Evolutionary conservation across 2,113 vertebrate genomes (phyloP).

Genomic region (Clarias macrocephalus): DNA sequence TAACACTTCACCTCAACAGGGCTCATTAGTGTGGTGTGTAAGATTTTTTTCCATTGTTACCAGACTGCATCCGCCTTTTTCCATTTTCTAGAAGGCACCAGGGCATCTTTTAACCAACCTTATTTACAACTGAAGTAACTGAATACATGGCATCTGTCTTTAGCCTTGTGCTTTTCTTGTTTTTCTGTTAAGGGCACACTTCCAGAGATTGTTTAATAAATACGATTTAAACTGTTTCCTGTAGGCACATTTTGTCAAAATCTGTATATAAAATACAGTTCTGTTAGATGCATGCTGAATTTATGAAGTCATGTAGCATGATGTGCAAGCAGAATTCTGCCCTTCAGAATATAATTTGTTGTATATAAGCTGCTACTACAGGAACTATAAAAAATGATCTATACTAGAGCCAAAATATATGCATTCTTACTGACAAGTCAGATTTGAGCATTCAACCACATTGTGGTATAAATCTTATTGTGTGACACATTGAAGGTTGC

Average conservation of each 20-base stretch:
- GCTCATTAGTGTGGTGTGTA: slow-evolving; percentile 26
- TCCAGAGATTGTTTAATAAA: not conserved
- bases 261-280: not conserved
- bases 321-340: not conserved
- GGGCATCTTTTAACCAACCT: slow-evolving; percentile 8
- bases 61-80: slow-evolving; percentile 17
- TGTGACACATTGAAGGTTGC: not conserved
- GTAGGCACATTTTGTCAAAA: not conserved
- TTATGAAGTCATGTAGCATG: not conserved
- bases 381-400: not conserved
- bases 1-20: slow-evolving; percentile 29
- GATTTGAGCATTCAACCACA: not conserved
- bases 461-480: not conserved
- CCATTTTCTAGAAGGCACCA: not conserved
- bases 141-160: not conserved
- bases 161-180: not conserved
- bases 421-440: not conserved
- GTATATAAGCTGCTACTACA: not conserved
- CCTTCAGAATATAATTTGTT: not conserved
- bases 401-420: not conserved
- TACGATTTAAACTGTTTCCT: not conserved
- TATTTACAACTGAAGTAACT: not conserved
- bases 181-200: not conserved
- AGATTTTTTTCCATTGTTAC: not conserved
- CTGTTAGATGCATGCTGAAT: not conserved